Evolutionary conservation across 2,797 vertebrate genomes (phyloP), one percentile per base, ranked within the genome.

Genomic region (Anableps anableps): DNA sequence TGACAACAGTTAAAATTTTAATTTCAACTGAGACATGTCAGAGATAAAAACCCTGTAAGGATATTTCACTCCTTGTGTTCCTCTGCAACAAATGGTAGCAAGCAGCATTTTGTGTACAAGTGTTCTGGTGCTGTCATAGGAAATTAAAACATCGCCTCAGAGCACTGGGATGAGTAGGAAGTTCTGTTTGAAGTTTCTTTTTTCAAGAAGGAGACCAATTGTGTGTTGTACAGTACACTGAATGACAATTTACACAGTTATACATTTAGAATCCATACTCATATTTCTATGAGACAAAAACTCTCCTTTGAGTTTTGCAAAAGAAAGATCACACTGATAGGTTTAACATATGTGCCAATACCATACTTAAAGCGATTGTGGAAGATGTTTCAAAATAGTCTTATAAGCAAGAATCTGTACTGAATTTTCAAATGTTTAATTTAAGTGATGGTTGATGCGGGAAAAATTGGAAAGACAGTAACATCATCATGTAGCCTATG

Each of bases 81-180:
- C 72, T 86, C 83, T 81, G 88, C 77, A 83, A 72, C 76, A 86
- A 82, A 84, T 19, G 70, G 29, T 75, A 84, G 82, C 86, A 91
- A 92, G 88, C 51, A 36, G 74, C 89, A 17, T 91, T 90, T 90
- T 88, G 75, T 80, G 87, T 85, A 90, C 80, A 89, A 89, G 86
- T 89, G 80, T 88, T 87, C 74, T 83, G 74, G 62, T 85, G 88
- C 87, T 81, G 85, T 83, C 75, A 86, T 82, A 84, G 74, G 81
- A 91, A 93, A 93, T 92, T 87, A 90, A 87, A 83, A 85, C 74
- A 72, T 78, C 64, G 76, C 79, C 84, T 85, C 79, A 88, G 82
- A 88, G 86, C 77, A 84, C 14, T 34, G 80, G 53, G 81, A 75
- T 53, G 74, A 79, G 75, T 74, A 62, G 76, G 82, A 82, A 74